Base-by-base conservation (phyloP, 2,113 vertebrate species). In the Bos indicus region DNA sequence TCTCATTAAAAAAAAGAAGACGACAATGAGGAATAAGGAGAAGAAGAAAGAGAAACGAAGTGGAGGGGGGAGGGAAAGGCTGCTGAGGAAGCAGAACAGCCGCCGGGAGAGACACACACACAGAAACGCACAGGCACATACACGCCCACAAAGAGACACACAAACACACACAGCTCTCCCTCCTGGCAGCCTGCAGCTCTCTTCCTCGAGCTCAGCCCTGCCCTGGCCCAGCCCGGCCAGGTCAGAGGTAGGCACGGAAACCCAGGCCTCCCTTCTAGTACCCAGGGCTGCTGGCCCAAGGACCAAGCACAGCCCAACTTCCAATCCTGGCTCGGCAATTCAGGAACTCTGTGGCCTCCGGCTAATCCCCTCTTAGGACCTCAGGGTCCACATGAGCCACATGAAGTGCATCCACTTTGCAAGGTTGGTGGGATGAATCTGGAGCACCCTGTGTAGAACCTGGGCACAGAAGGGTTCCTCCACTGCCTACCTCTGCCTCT, bases 1-100 rank as follows among this genome's bases (percentile, higher is more conserved):
- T 96, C 98, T 98, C 95, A 97, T 98, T 97, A 71, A 97, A 97
- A 89, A 97, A 92, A 95, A 98, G 91, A 98, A 56, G 57, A 97
- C 77, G 28, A 98, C 97, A 98, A 97, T 97, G 94, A 98, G 90
- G 97, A 97, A 92, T 97, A 98, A 96, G 97, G 92, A 97, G 84
- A 93, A 97, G 95, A 97, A 97, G 93, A 97, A 98, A 98, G 95
- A 94, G 94, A 97, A 96, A 89, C 13, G 23, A 82, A 96, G 92
- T 95, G 96, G 85, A 94, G 57, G 94, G 96, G 95, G 97, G 46
- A 97, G 94, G 96, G 94, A 98, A 95, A 95, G 92, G 21, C 90
- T 98, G 96, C 97, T 97, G 88, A 97, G 97, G 95, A 97, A 96
- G 94, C 92, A 98, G 97, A 97, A 97, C 97, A 97, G 96, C 94